Evolutionary conservation across 2,888 invertebrate genomes (phyloP).

Genomic region (Monopis laevigella): DNA sequence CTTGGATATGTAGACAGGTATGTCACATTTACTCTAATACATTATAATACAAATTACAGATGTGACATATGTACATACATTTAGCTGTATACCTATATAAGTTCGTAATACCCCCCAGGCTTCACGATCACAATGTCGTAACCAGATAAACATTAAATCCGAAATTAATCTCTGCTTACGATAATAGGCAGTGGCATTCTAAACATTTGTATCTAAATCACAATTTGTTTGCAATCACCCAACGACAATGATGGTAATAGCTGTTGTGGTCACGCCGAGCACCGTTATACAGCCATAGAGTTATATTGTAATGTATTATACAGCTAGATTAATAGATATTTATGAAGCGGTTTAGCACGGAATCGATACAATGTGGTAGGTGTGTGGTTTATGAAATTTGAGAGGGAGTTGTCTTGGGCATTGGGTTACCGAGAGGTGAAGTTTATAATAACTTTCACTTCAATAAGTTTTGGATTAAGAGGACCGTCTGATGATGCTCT

Average conservation of each 20-base stretch:
- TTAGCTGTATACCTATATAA: too few relatives aligned
- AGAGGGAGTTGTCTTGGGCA: neutral
- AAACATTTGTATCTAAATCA: too few relatives aligned
- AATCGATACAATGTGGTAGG: neutral
- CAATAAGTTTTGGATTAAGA: slow-evolving; percentile 7
- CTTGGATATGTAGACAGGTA: too few relatives aligned
- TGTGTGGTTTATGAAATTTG: slow-evolving; percentile 6
- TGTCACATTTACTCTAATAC: too few relatives aligned
- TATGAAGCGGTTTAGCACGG: too few relatives aligned
- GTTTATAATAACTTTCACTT: slow-evolving; percentile 6
- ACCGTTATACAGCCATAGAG: neutral
- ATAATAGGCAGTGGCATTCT: too few relatives aligned
- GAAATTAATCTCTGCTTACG: slow-evolving; percentile 3
- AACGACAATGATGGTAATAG: slow-evolving; percentile 31
- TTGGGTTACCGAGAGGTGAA: neutral
- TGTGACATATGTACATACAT: too few relatives aligned
- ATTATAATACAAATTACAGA: too few relatives aligned
- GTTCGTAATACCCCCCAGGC: too few relatives aligned
- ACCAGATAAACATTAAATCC: neutral
- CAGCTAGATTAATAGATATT: neutral
- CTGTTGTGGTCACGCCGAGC: neutral
- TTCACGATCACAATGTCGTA: neutral
- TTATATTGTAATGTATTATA: neutral
- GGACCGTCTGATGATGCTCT: too few relatives aligned
- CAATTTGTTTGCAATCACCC: slow-evolving; percentile 31